Conservation (phyloP, 2,888 invertebrate species). For the Apoda limacodes region DNA sequence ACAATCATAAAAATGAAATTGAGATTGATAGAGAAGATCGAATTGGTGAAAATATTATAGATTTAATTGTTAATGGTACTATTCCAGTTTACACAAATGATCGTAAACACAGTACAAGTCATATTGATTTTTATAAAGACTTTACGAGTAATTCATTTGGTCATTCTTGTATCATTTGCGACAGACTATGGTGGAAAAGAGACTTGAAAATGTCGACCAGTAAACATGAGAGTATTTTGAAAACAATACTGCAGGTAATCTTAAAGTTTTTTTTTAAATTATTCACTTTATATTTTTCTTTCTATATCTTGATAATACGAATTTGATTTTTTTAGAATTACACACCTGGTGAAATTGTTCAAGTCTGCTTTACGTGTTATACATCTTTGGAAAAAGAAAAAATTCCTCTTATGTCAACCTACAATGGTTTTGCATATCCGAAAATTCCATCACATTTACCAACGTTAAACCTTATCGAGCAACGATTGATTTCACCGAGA, state of each 20-base stretch:
- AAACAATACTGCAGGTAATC: conserved; percentile 4
- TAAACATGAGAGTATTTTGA: conserved; percentile 19
- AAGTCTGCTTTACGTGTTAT: conserved; percentile 1
- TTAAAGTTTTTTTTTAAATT: too few species aligned
- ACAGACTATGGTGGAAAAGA: conserved; percentile 13
- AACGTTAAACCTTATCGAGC: conserved; percentile 19
- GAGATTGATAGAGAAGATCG: too few species aligned
- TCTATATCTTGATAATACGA: too few species aligned
- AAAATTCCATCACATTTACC: conserved; percentile 23
- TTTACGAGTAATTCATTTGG: conserved; percentile 10
- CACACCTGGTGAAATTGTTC: neutral
- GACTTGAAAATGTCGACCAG: conserved; percentile 9
- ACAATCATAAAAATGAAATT: neutral
- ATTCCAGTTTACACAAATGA: neutral
- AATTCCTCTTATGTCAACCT: conserved; percentile 16
- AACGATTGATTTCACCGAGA: conserved; percentile 24
- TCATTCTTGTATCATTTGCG: conserved; percentile 11
- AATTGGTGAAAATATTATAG: too few species aligned
- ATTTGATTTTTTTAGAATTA: neutral
- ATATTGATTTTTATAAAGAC: neutral
- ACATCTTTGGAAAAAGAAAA: conserved; percentile 13
- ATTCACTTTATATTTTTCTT: too few species aligned
- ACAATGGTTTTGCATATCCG: conserved; percentile 26
- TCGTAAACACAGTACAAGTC: neutral
- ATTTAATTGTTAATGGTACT: too few species aligned